Base-by-base conservation (phyloP, 2,888 invertebrate species). In the Apotomis turbidana region DNA sequence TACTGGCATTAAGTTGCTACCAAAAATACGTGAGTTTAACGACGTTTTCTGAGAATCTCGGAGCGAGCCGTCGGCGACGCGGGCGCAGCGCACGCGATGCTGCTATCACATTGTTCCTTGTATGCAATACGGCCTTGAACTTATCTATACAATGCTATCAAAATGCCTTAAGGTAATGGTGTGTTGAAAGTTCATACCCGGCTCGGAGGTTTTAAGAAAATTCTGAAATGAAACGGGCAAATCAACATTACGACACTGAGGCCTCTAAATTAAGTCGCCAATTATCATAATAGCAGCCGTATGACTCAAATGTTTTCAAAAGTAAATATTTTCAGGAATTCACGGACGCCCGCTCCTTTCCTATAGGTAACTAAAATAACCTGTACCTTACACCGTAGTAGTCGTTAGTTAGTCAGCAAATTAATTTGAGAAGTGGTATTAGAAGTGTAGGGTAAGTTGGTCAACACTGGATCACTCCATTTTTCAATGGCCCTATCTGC, bases 21-120 rank as follows among this genome's bases (percentile, higher is more conserved):
- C 93, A 93, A 93, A 93, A 89, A 91, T 93, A 93, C 91, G 90
- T 91, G 90, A 91, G 88, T 91, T 92, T 92, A 93, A 93, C 93
- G 91, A 93, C 84, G 90, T 90, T 88, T 93, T 93, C 93, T 89
- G 82, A 89, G 93, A 93, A 93, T 86, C 87, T 86, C 87, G 87
- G 85, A 67, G 83, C 80, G 80, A 75, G 81, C 89, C 87, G 87
- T 76, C 84, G 89, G 88, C 88, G 83, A 77, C 80, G 83, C 80
- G 80, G 79, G 76, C 41, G 6, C 78, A 80, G 81, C 79, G 84
- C 88, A 87, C 84, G 86, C 85, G 81, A 84, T 78, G 74, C 77
- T 75, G 79, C 82, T 78, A 79, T 85, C 84, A 81, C 75, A 78
- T 76, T 67, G 60, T 61, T 66, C 55, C 54, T 58, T 51, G 64